A percentile compares a stretch with the other conserved stretches of the same genome.
Evolutionary conservation across 2,797 vertebrate genomes (phyloP).

Genomic region (Mustela erminea): DNA sequence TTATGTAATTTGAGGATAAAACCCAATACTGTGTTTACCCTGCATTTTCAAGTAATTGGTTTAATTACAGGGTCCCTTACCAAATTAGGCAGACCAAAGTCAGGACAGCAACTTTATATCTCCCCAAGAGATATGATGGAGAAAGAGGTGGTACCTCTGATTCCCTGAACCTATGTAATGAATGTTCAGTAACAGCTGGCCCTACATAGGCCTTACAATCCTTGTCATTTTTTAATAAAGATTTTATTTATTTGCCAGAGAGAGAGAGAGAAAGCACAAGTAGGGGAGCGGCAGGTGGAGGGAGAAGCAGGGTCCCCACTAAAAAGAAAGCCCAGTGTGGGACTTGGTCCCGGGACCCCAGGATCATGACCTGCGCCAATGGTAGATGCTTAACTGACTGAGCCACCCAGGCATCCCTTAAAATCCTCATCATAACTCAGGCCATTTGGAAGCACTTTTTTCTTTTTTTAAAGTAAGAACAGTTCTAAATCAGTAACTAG

Average conservation of each 20-base stretch:
- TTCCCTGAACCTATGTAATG: neutral
- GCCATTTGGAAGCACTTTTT: neutral
- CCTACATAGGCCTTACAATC: neutral
- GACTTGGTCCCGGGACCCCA: neutral
- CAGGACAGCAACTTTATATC: neutral
- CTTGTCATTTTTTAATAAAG: neutral
- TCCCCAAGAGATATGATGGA: neutral
- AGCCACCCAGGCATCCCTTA: neutral
- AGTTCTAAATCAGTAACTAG: neutral
- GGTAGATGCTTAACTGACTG: neutral
- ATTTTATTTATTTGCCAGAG: neutral
- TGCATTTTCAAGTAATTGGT: neutral
- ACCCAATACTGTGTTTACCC: neutral
- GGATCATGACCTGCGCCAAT: neutral
- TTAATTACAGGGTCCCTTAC: neutral
- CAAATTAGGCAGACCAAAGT: neutral
- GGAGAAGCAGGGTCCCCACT: neutral
- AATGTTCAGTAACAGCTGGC: neutral
- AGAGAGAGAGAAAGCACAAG: neutral
- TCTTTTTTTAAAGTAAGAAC: neutral
- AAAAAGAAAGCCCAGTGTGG: neutral
- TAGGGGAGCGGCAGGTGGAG: neutral
- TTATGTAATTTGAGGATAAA: conserved; percentile 28
- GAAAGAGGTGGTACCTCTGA: neutral
- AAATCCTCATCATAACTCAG: neutral